Conservation (phyloP, 2,113 vertebrate genomes). For the Gobiocypris rarus region DNA sequence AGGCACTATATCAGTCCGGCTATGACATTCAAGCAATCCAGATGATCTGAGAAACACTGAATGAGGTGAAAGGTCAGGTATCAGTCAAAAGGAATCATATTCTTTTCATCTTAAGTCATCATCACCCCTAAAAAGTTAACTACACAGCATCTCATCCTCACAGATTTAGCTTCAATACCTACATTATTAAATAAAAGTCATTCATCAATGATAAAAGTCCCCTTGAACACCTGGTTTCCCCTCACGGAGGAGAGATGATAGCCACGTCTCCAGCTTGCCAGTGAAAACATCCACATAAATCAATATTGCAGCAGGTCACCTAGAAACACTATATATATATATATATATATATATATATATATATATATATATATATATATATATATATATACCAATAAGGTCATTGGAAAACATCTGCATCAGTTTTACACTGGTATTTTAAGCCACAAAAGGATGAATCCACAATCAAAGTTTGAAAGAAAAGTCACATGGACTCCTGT, state of each 20-base stretch:
- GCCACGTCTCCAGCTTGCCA: slow-evolving; percentile 60
- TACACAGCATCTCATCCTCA: not conserved
- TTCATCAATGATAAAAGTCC: slow-evolving; percentile 1
- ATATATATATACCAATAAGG: slow-evolving; percentile 17
- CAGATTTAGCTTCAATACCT: not conserved
- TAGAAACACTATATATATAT: not conserved
- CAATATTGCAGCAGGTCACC: slow-evolving; percentile 27
- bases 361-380: too few species aligned
- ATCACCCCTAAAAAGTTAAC: not conserved
- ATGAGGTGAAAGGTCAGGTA: not conserved
- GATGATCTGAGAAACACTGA: not conserved
- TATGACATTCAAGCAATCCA: not conserved
- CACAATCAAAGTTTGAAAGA: slow-evolving; percentile 21
- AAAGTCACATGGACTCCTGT: slow-evolving; percentile 23
- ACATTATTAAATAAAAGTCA: slow-evolving; percentile 30
- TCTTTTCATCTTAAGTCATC: not conserved
- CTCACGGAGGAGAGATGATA: slow-evolving; percentile 65
- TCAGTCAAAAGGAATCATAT: not conserved
- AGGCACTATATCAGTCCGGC: not conserved
- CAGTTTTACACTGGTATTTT: slow-evolving; percentile 3
- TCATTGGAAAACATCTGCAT: slow-evolving; percentile 53
- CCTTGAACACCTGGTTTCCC: slow-evolving; percentile 39
- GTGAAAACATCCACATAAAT: slow-evolving; percentile 60
- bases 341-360: too few species aligned
- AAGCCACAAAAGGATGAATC: slow-evolving; percentile 1